A percentile compares a stretch with the other conserved stretches of the same genome.
These are phyloP conservation scores for Lamellibrachia luymesi DNA, from an alignment of 1,140 invertebrate genomes.

Conservation along the genomic window DNA sequence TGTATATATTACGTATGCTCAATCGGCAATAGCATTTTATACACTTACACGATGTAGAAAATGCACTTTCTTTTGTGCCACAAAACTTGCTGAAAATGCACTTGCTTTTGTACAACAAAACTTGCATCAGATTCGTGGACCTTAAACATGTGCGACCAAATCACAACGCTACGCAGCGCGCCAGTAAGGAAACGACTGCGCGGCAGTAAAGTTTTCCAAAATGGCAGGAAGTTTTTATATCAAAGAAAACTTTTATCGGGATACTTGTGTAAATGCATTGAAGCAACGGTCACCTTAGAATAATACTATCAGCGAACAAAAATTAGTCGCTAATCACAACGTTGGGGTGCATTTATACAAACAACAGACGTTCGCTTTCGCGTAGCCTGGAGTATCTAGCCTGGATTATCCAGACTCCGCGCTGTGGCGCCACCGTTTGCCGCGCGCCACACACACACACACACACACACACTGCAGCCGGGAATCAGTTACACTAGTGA, in stretches of 20 bases:
- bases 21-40: neutral
- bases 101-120: neutral
- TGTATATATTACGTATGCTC: no score
- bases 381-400: no score
- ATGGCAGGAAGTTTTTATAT: neutral
- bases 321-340: neutral
- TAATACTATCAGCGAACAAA: neutral
- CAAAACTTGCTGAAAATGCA: neutral
- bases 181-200: neutral
- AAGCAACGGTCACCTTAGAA: neutral
- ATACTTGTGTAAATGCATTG: neutral
- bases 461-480: no score
- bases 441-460: no score
- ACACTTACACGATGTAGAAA: neutral
- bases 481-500: no score
- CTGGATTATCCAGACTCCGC: no score
- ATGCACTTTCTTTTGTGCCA: neutral
- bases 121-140: neutral
- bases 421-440: no score
- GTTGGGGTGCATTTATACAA: neutral
- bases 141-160: neutral
- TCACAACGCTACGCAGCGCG: neutral
- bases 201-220: neutral
- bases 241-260: neutral
- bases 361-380: neutral